Conservation (phyloP, 2,797 vertebrate species). For the Miichthys miiuy region DNA sequence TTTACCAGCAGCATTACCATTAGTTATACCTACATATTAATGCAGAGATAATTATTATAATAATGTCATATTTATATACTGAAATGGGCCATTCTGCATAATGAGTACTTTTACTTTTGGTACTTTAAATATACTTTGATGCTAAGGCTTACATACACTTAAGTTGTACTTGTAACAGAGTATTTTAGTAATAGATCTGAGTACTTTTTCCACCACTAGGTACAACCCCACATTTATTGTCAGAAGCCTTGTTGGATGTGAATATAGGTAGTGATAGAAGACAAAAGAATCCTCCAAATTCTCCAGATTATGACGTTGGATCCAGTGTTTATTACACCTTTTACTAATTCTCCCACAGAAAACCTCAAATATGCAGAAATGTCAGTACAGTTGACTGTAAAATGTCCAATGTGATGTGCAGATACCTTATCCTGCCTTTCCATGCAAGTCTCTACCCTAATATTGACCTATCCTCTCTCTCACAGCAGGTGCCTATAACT, state of each 20-base stretch:
- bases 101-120: not conserved
- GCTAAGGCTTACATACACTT: no score
- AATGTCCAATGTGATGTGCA: slow-evolving; percentile 33
- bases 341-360: not conserved
- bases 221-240: not conserved
- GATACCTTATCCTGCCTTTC: slow-evolving; percentile 32
- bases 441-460: slow-evolving; percentile 55
- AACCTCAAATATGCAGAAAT: slow-evolving; percentile 10
- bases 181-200: not conserved
- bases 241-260: not conserved
- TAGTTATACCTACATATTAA: not conserved
- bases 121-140: not conserved
- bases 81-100: not conserved
- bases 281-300: not conserved
- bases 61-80: not conserved
- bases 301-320: slow-evolving; percentile 8
- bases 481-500: slow-evolving; percentile 97
- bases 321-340: slow-evolving; percentile 7
- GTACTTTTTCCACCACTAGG: not conserved
- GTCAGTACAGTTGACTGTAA: not conserved
- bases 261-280: not conserved
- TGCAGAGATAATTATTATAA: not conserved
- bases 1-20: not conserved
- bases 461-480: slow-evolving; percentile 94
- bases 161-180: not conserved